Conservation (phyloP, 2,113 vertebrate genomes). For the Peucedramus taeniatus region DNA sequence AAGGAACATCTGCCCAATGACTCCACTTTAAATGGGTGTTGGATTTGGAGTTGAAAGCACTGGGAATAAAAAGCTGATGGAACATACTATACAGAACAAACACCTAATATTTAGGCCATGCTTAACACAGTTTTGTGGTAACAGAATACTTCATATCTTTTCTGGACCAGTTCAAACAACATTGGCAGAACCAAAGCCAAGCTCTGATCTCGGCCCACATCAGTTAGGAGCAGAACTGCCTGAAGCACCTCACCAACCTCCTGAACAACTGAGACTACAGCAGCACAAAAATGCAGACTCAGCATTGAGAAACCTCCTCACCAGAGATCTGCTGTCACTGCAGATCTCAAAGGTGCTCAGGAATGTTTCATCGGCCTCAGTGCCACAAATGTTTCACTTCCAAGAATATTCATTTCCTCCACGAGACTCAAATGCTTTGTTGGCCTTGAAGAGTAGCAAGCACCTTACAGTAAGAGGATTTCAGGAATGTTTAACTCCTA, state of each 20-base stretch:
- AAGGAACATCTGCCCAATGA: constrained; percentile 67
- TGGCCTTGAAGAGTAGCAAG: constrained; percentile 11
- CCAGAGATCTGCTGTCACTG: neutral
- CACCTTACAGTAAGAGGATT: constrained; percentile 50
- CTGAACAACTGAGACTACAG: neutral
- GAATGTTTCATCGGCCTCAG: constrained; percentile 6
- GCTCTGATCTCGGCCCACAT: neutral
- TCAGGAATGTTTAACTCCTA: constrained; percentile 38
- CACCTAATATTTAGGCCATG: constrained; percentile 73
- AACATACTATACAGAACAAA: constrained; percentile 69
- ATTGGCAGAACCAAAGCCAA: neutral
- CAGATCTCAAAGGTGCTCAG: neutral
- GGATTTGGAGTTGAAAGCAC: constrained; percentile 68
- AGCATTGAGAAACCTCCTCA: neutral
- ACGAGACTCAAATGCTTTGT: neutral
- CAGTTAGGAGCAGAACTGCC: constrained; percentile 26
- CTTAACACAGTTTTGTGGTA: constrained; percentile 67
- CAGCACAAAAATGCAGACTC: neutral
- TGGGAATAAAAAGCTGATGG: constrained; percentile 70
- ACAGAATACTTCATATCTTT: constrained; percentile 48
- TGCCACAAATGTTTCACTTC: neutral
- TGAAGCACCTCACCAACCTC: neutral
- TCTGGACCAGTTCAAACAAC: constrained; percentile 29
- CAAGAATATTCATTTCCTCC: neutral
- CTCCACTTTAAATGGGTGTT: constrained; percentile 52